These are phyloP conservation scores for Harpagoxenus sublaevis DNA, from an alignment of 2,888 invertebrate species.

Conservation along the genomic window DNA sequence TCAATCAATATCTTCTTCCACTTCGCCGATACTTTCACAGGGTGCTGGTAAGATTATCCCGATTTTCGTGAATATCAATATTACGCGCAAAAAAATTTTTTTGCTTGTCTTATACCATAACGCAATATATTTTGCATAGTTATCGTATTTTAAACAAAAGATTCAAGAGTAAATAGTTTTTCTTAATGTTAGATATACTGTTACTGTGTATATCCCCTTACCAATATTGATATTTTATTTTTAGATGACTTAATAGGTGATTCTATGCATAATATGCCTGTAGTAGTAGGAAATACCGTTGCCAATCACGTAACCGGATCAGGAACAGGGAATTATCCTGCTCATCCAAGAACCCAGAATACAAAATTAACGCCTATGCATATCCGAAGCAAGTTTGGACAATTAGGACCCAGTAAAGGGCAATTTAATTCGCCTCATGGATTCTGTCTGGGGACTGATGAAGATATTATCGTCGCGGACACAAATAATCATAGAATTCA, in stretches of 20 bases:
- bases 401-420: constrained; percentile 96
- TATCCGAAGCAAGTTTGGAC: constrained; percentile 97
- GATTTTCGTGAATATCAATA: not conserved
- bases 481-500: constrained; percentile 99
- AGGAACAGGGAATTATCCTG: constrained; percentile 79
- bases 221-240: constrained; percentile 55
- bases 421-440: constrained; percentile 99
- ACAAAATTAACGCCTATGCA: constrained; percentile 94
- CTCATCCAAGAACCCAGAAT: constrained; percentile 82
- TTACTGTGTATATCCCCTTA: constrained; percentile 7
- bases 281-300: constrained; percentile 80
- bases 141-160: not conserved
- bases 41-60: constrained; percentile 77
- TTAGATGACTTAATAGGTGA: constrained; percentile 84
- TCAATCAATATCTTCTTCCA: constrained; percentile 88
- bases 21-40: constrained; percentile 88
- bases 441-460: constrained; percentile 97
- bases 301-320: constrained; percentile 78
- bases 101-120: not conserved
- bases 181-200: not conserved
- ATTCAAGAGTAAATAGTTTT: not conserved
- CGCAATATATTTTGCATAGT: not conserved
- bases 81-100: not conserved
- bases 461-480: constrained; percentile 98
- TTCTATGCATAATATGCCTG: constrained; percentile 84